Base-by-base conservation (phyloP, 1,140 invertebrate species). In the Octopus bimaculoides region DNA sequence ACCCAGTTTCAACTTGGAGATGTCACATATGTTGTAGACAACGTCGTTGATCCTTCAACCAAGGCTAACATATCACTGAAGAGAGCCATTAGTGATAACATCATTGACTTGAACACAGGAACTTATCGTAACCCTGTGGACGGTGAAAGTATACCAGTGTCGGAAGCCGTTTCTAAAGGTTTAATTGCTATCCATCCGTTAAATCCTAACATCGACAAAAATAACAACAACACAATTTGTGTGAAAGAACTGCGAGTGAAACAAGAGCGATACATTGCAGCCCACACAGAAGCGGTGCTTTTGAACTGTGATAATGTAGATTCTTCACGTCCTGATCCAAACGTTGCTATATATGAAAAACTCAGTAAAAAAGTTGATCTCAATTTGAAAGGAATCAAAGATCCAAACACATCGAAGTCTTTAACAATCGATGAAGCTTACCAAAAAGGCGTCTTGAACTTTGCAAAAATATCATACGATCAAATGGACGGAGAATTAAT, bases 351-450 rank as follows among this genome's bases (percentile, higher is more conserved):
- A 75, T 82, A 81, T 56, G 80, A 84, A 66, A 81, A 84, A 69
- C 69, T 87, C 0, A 76, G 79, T 12, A 81, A 83, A 10, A 71
- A 96, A 74, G 89, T 98, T 26, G 96, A 97, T 89, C 92, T 93
- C 20, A 93, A 96, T 86, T 91, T 94, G 53, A 94, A 95, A 90
- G 95, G 94, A 76, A 92, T 98, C 78, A 93, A 94, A 52, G 94
- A 97, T 87, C 93, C 93, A 75, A 84, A 87, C 52, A 93, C 92
- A 0, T 93, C 91, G 95, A 78, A 85, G 97, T 76, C 80, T 14
- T 82, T 88, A 14, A 96, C 95, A 4, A 90, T 98, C 26, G 91
- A 93, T 80, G 93, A 95, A 87, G 97, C 97, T 4, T 94, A 98
- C 82, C 92, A 93, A 69, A 93, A 91, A 79, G 94, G 94, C 56